A percentile compares a stretch with the other conserved stretches of the same genome.
phyloP scores from a whole-genome alignment of 2,888 invertebrate genomes.

The Volucella zonaria region DNA sequence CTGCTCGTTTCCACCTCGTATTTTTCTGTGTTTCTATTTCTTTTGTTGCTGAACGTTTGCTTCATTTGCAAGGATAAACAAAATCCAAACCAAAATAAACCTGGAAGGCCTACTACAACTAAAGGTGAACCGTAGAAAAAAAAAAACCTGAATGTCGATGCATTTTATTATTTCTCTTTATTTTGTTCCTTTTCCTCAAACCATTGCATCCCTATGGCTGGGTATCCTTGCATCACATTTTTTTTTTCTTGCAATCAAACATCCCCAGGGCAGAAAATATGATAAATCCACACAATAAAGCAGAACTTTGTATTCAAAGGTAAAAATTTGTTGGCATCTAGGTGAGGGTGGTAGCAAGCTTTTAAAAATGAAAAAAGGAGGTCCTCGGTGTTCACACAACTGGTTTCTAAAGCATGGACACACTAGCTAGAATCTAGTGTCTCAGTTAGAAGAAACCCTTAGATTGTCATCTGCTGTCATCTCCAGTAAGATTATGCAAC shows the following conservation, averaged over 20 bases:
- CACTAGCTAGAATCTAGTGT: too few species aligned
- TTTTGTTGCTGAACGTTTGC: conserved; percentile 64
- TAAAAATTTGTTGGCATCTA: conserved; percentile 48
- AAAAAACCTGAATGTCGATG: conserved; percentile 48
- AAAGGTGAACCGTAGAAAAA: neutral
- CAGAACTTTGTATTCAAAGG: conserved; percentile 44
- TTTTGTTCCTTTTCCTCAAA: conserved; percentile 5
- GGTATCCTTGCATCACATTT: conserved; percentile 54
- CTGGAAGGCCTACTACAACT: conserved; percentile 47
- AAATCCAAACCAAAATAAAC: conserved; percentile 41
- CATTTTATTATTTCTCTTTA: conserved; percentile 62
- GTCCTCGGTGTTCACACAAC: neutral
- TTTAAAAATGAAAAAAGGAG: neutral
- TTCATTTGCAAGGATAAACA: conserved; percentile 66
- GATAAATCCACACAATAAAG: conserved; percentile 70
- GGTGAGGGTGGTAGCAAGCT: neutral
- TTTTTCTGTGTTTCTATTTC: conserved; percentile 55
- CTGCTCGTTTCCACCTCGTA: neutral
- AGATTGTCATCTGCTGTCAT: too few species aligned
- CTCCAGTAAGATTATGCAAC: too few species aligned
- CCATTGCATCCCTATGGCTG: neutral
- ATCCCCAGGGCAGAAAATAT: conserved; percentile 71
- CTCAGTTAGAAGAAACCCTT: too few species aligned
- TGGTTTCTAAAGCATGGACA: too few species aligned
- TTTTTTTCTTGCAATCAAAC: conserved; percentile 63